Evolutionary conservation across 1,140 invertebrate species (phyloP).

Genomic region (Diprion similis): DNA sequence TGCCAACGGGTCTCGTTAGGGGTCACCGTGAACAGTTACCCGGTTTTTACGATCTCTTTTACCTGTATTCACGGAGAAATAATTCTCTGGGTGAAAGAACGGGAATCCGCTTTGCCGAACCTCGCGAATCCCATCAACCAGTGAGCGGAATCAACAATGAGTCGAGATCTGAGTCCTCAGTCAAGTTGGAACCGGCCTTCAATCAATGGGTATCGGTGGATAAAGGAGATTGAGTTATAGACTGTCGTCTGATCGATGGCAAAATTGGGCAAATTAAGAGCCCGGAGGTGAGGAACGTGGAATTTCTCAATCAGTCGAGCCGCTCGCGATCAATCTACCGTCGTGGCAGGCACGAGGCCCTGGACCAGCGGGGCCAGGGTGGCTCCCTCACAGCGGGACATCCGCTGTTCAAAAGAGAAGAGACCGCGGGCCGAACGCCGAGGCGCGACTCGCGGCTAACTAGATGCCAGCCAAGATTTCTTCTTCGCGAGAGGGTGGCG

Average conservation of each 20-base stretch:
- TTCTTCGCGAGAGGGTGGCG: neutral
- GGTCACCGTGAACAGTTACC: neutral
- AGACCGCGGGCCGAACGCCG: neutral
- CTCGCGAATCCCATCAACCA: too few relatives aligned
- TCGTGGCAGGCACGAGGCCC: neutral
- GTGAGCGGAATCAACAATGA: neutral
- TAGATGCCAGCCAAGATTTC: slow-evolving; percentile 7
- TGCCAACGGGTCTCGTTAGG: neutral
- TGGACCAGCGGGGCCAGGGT: neutral
- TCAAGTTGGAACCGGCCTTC: neutral
- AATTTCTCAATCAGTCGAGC: slow-evolving; percentile 3
- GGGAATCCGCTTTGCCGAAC: too few relatives aligned
- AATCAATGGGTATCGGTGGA: neutral
- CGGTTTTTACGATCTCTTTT: too few relatives aligned
- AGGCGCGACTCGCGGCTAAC: slow-evolving; percentile 2
- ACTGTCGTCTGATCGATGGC: slow-evolving; percentile 4
- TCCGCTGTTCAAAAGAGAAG: neutral
- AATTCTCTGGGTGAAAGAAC: too few relatives aligned
- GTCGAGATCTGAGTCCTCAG: neutral
- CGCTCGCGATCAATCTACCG: neutral
- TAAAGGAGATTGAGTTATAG: neutral
- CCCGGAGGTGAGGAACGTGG: slow-evolving; percentile 2
- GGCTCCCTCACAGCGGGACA: neutral
- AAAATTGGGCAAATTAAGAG: slow-evolving; percentile 5
- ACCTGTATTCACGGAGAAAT: too few relatives aligned